Evolutionary conservation across 2,113 vertebrate genomes (phyloP).

Genomic region (Fregetta grallaria): DNA sequence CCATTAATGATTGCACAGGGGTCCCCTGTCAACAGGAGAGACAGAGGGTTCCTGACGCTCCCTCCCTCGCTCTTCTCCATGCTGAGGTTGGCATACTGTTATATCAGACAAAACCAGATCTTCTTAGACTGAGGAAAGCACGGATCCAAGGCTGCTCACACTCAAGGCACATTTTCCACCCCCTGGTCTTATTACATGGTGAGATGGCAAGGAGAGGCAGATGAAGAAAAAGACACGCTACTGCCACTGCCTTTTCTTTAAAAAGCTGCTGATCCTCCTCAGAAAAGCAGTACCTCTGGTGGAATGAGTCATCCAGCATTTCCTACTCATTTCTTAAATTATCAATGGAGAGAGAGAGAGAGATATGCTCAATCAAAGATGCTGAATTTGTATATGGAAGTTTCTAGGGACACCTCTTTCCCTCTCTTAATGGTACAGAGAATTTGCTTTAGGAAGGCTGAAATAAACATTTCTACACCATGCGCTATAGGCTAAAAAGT

Average conservation of each 20-base stretch:
- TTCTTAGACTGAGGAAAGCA: neutral
- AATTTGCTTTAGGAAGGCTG: neutral
- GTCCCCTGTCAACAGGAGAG: neutral
- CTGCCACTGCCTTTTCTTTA: conserved; percentile 7
- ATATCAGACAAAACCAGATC: neutral
- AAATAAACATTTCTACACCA: neutral
- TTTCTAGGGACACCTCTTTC: neutral
- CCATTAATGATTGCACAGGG: neutral
- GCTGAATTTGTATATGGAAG: neutral
- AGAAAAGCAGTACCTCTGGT: conserved; percentile 39
- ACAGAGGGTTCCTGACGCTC: neutral
- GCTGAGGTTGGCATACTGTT: neutral
- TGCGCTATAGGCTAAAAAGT: neutral
- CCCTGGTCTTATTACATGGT: neutral
- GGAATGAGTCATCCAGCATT: conserved; percentile 40
- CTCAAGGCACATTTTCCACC: neutral
- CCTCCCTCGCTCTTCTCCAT: neutral
- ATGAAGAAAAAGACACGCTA: neutral
- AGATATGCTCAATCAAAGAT: neutral
- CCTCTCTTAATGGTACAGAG: neutral
- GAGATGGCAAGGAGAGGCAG: neutral
- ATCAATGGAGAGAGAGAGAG: conserved; percentile 9
- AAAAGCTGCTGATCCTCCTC: conserved; percentile 30
- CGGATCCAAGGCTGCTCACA: neutral
- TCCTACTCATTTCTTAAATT: conserved; percentile 50